phyloP scores from a whole-genome alignment of 2,113 vertebrate species.

The Halcyon malimbica region DNA sequence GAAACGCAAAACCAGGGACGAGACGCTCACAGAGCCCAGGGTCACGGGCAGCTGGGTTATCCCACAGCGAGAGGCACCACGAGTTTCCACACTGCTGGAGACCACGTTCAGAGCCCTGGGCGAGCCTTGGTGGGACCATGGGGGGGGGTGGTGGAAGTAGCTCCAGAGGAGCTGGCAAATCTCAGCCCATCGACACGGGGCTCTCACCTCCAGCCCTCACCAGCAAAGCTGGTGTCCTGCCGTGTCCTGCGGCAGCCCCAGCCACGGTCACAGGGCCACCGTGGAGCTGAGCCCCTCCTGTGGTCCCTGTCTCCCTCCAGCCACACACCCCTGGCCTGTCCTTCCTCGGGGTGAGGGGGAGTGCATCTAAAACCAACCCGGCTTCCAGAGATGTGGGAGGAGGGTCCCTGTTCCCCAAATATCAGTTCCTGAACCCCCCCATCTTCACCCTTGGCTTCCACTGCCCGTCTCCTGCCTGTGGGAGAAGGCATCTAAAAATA shows the following conservation, averaged over 20 bases:
- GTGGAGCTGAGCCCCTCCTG: accelerated
- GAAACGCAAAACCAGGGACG: background rate
- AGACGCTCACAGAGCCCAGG: background rate
- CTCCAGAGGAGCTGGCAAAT: background rate
- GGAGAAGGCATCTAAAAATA: background rate
- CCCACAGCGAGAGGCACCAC: accelerated
- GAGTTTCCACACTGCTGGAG: accelerated
- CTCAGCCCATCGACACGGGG: background rate
- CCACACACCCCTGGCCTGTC: background rate
- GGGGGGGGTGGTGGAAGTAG: background rate
- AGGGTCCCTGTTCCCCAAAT: background rate
- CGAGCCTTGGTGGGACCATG: no score
- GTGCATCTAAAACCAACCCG: background rate
- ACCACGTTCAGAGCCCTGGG: background rate
- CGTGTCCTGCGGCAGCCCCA: accelerated
- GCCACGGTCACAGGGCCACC: accelerated
- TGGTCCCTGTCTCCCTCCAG: background rate
- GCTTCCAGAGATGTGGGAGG: background rate
- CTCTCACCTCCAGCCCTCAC: background rate
- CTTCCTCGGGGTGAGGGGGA: background rate
- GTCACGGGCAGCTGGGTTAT: accelerated
- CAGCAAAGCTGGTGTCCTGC: background rate
- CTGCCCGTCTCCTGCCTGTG: accelerated
- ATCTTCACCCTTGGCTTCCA: background rate
- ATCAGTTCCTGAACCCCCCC: background rate